phyloP scores from a whole-genome alignment of 2,113 vertebrate species.

The Hylia prasina region DNA sequence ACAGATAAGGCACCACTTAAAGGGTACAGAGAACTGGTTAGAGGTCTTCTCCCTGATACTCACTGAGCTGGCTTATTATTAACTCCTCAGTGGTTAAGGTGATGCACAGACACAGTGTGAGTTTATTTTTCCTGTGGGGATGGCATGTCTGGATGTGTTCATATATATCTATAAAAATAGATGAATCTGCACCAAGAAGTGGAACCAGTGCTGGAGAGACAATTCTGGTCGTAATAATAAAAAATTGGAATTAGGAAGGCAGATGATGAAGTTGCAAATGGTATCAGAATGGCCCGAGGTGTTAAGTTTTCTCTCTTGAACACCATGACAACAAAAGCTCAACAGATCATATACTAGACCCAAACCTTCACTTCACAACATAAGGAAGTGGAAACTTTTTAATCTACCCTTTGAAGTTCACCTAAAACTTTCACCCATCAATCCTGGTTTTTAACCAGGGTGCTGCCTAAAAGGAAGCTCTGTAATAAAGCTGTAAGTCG shows the following conservation, averaged over 20 bases:
- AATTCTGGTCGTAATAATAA: neutral
- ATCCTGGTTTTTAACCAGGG: neutral
- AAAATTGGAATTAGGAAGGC: neutral
- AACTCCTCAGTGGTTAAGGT: neutral
- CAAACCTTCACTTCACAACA: neutral
- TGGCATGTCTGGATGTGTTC: neutral
- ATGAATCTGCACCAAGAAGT: neutral
- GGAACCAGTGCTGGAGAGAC: neutral
- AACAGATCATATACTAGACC: neutral
- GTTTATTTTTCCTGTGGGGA: neutral
- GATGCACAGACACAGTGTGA: neutral
- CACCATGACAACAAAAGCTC: neutral
- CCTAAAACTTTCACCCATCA: neutral
- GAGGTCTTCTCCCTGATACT: neutral
- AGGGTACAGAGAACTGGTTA: neutral
- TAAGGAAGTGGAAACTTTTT: neutral
- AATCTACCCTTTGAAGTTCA: neutral
- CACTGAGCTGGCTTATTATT: neutral
- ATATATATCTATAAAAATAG: rapidly evolving
- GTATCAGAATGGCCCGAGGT: neutral
- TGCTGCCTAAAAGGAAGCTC: neutral
- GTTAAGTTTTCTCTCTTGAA: neutral
- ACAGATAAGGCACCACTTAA: neutral
- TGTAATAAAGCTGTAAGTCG: neutral
- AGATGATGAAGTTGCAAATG: neutral